Percentiles rank a stretch among this genome's conserved stretches.
phyloP scores from a whole-genome alignment of 2,113 vertebrate genomes.

The Centropus bengalensis region DNA sequence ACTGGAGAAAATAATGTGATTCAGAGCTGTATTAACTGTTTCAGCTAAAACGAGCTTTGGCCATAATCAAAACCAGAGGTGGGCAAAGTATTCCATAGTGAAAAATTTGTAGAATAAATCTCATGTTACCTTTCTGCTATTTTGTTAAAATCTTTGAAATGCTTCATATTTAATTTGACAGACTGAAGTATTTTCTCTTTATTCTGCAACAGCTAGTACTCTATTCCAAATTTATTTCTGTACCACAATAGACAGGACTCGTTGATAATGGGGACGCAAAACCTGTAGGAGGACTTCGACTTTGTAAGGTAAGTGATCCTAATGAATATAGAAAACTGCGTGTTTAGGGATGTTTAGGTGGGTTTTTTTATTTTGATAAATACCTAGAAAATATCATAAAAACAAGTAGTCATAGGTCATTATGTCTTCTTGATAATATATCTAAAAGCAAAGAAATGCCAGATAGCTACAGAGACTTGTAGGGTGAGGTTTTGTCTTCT shows the following conservation, averaged over 20 bases:
- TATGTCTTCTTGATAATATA: neutral
- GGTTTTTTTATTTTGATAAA: neutral
- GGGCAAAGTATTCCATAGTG: neutral
- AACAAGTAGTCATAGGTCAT: slow-evolving; percentile 9
- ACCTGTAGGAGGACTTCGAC: slow-evolving; percentile 59
- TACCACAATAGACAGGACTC: slow-evolving; percentile 78
- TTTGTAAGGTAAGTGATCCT: slow-evolving; percentile 79
- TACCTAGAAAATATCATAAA: neutral
- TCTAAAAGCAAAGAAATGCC: slow-evolving; percentile 3
- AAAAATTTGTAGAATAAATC: neutral
- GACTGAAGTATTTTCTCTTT: neutral
- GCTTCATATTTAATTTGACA: neutral
- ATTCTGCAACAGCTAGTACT: slow-evolving; percentile 55
- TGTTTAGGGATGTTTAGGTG: neutral
- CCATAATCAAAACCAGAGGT: neutral
- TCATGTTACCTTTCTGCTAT: neutral
- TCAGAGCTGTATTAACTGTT: neutral
- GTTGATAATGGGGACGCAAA: slow-evolving; percentile 78
- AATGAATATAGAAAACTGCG: slow-evolving; percentile 68
- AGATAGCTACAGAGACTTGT: neutral
- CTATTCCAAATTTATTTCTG: slow-evolving; percentile 82
- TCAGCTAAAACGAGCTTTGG: neutral
- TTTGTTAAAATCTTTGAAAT: neutral
- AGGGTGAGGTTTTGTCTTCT: neutral
- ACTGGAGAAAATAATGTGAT: neutral